These are phyloP conservation scores for Serranus cabrilla DNA, from an alignment of 2,797 vertebrate species.

Conservation along the genomic window DNA sequence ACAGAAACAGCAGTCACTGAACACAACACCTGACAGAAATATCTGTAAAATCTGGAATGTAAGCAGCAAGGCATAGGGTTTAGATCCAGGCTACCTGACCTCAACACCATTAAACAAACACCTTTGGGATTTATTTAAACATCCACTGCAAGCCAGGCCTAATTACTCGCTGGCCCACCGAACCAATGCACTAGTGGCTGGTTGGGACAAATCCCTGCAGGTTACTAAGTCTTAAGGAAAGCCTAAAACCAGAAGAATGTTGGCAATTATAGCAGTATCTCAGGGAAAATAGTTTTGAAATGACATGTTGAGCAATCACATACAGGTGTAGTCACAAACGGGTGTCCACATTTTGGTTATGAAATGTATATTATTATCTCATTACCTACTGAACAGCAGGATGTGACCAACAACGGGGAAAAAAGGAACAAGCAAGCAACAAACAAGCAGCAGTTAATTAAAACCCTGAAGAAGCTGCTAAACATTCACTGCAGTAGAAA, in stretches of 20 bases:
- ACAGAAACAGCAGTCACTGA: neutral
- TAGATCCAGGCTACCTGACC: neutral
- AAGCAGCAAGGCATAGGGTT: neutral
- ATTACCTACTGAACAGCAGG: conserved; percentile 6
- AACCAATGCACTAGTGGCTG: neutral
- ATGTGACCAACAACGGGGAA: conserved; percentile 1
- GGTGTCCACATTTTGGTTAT: neutral
- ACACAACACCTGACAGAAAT: neutral
- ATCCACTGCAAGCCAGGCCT: too few relatives aligned
- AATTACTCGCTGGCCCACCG: neutral
- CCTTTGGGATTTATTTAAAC: neutral
- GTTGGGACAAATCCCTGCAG: neutral
- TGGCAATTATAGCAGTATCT: neutral
- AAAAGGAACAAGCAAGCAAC: neutral
- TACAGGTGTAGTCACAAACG: neutral
- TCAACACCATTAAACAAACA: neutral
- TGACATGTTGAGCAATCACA: neutral
- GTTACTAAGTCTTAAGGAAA: neutral
- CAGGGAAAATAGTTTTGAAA: too few relatives aligned
- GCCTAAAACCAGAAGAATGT: neutral
- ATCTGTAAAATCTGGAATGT: neutral
- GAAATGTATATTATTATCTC: conserved; percentile 2
- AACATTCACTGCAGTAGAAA: conserved; percentile 17
- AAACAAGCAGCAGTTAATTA: conserved; percentile 33
- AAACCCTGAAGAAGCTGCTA: conserved; percentile 18